Conservation (phyloP, 2,888 invertebrate species). For the Loripinus fragilis region DNA sequence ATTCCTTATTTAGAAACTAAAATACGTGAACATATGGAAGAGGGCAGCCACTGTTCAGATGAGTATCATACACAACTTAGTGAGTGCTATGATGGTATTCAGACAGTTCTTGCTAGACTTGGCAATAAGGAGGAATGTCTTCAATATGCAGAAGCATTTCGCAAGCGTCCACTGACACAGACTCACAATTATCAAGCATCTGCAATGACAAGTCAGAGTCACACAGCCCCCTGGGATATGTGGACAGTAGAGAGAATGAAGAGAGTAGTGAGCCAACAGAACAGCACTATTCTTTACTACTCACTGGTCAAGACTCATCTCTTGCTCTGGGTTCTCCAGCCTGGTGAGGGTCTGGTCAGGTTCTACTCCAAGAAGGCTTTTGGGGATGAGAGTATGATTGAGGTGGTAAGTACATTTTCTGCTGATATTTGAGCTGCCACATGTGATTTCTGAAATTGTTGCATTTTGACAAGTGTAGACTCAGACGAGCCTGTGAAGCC, state of each 20-base stretch:
- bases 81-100: conserved; percentile 79
- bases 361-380: conserved; percentile 69
- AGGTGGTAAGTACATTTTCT: conserved; percentile 55
- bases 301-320: conserved; percentile 72
- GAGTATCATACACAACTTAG: conserved; percentile 73
- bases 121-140: conserved; percentile 77
- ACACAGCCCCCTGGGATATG: conserved; percentile 61
- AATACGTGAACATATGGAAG: conserved; percentile 73
- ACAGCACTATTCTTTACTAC: conserved; percentile 78
- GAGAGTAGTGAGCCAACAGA: conserved; percentile 75
- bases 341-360: conserved; percentile 73
- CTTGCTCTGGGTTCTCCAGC: conserved; percentile 79
- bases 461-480: no score
- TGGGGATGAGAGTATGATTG: conserved; percentile 59
- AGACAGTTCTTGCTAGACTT: conserved; percentile 73
- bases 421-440: no score
- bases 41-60: conserved; percentile 74
- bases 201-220: conserved; percentile 53
- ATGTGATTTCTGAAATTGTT: no score
- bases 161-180: conserved; percentile 68
- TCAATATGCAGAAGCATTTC: conserved; percentile 77
- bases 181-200: conserved; percentile 67
- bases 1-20: conserved; percentile 71
- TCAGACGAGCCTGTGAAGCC: no score
- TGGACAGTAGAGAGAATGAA: conserved; percentile 75